These are phyloP conservation scores for Diplazon laetatorius DNA, from an alignment of 2,888 invertebrate species.

Conservation along the genomic window DNA sequence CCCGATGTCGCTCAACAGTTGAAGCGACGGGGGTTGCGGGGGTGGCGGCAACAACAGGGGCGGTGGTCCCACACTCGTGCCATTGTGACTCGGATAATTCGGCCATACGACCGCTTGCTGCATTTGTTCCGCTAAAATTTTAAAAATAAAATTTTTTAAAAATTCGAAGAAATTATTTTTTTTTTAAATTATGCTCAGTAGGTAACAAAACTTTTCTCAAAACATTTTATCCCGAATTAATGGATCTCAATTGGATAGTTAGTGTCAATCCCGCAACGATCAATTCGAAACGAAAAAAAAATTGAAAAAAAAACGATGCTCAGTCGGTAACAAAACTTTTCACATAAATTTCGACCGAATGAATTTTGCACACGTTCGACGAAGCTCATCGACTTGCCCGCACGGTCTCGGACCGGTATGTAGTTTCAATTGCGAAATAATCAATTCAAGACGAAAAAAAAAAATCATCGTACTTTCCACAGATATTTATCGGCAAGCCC, in stretches of 20 bases:
- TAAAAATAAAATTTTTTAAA: slow-evolving; percentile 11
- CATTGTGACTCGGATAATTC: slow-evolving; percentile 84
- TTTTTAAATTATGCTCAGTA: too few species aligned
- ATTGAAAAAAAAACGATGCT: too few species aligned
- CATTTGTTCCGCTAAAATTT: slow-evolving; percentile 84
- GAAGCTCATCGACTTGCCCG: too few species aligned
- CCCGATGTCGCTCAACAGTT: slow-evolving; percentile 83
- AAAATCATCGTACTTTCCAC: slow-evolving; percentile 1
- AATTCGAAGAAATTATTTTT: not conserved
- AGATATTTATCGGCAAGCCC: not conserved
- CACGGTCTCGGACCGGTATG: too few species aligned
- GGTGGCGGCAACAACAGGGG: slow-evolving; percentile 84
- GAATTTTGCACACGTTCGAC: too few species aligned
- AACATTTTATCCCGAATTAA: too few species aligned
- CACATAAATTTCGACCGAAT: too few species aligned
- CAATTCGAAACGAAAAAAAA: too few species aligned
- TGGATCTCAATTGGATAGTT: too few species aligned
- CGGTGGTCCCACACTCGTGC: slow-evolving; percentile 82
- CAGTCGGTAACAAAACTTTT: too few species aligned
- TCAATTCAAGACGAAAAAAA: not conserved
- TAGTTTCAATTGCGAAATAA: slow-evolving; percentile 1
- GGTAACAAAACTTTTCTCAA: too few species aligned
- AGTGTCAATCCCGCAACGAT: too few species aligned
- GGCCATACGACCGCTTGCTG: slow-evolving; percentile 91
- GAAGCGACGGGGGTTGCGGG: slow-evolving; percentile 87